Conservation (phyloP, 2,888 invertebrate species). For the Agriopis aurantiaria region DNA sequence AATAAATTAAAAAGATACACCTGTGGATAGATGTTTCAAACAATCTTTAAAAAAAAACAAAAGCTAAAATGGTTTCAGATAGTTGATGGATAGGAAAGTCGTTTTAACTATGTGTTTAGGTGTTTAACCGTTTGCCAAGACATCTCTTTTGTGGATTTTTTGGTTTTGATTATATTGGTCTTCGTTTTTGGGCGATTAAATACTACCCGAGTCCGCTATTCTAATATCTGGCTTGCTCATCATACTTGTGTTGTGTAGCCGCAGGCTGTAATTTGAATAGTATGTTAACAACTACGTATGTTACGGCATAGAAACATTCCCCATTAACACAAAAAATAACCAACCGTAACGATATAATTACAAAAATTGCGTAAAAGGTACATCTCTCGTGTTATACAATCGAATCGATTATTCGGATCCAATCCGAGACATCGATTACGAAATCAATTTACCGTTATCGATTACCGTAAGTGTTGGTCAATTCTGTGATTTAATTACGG, state of each 20-base stretch:
- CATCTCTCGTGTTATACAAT: constrained; percentile 37
- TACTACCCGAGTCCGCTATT: too few relatives aligned
- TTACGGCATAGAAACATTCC: constrained; percentile 29
- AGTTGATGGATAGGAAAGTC: too few relatives aligned
- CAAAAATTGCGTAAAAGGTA: constrained; percentile 35
- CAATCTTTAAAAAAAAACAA: too few relatives aligned
- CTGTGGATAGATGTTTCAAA: too few relatives aligned
- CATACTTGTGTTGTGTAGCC: background rate
- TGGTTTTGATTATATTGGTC: too few relatives aligned
- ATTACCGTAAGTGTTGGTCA: constrained; percentile 31
- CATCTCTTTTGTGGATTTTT: too few relatives aligned
- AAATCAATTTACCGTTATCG: constrained; percentile 31
- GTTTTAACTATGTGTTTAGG: too few relatives aligned
- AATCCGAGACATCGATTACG: constrained; percentile 33
- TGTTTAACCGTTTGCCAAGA: too few relatives aligned
- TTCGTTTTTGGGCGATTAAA: too few relatives aligned
- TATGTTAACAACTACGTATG: constrained; percentile 17
- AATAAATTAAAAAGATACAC: too few relatives aligned
- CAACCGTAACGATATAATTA: constrained; percentile 39
- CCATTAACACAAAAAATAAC: constrained; percentile 33
- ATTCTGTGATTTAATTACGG: constrained; percentile 17
- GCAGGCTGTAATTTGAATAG: constrained; percentile 15
- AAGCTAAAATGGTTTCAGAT: too few relatives aligned
- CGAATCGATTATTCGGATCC: constrained; percentile 29
- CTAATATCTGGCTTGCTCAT: background rate